A percentile compares a stretch with the other conserved stretches of the same genome.
phyloP scores from a whole-genome alignment of 2,797 vertebrate genomes.

The Notolabrus celidotus region DNA sequence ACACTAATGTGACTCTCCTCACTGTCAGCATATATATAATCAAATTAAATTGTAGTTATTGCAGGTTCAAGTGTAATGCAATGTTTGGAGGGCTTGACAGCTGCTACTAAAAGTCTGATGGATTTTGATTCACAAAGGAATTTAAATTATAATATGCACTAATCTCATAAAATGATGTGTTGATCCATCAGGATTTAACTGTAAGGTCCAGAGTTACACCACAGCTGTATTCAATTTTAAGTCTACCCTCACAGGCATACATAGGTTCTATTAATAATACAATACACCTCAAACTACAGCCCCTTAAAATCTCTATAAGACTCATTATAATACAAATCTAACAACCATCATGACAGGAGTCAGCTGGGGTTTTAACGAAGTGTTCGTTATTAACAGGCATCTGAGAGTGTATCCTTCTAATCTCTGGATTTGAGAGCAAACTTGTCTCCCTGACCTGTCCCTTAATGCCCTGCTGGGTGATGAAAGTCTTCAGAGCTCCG shows the following conservation, averaged over 20 bases:
- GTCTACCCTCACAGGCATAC: neutral
- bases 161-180: too few relatives aligned
- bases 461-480: conserved; percentile 99
- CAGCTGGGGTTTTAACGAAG: neutral
- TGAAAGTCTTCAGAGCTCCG: conserved; percentile 98
- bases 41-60: conserved; percentile 2
- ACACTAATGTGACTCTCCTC: neutral
- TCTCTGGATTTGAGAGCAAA: neutral
- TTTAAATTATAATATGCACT: too few relatives aligned
- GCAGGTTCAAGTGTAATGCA: neutral
- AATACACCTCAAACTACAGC: neutral
- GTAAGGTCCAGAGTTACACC: neutral
- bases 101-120: too few relatives aligned
- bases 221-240: neutral
- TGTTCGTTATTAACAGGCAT: neutral
- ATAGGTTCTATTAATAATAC: neutral
- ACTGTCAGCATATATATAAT: neutral
- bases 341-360: too few relatives aligned
- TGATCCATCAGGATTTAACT: too few relatives aligned
- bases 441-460: conserved; percentile 89
- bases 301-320: neutral
- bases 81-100: too few relatives aligned
- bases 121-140: too few relatives aligned
- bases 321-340: neutral
- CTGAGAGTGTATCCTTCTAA: neutral